Percentiles rank a stretch among this genome's conserved stretches.
These are phyloP conservation scores for Auanema sp. DNA, from an alignment of 2,888 invertebrate genomes.

Conservation along the genomic window DNA sequence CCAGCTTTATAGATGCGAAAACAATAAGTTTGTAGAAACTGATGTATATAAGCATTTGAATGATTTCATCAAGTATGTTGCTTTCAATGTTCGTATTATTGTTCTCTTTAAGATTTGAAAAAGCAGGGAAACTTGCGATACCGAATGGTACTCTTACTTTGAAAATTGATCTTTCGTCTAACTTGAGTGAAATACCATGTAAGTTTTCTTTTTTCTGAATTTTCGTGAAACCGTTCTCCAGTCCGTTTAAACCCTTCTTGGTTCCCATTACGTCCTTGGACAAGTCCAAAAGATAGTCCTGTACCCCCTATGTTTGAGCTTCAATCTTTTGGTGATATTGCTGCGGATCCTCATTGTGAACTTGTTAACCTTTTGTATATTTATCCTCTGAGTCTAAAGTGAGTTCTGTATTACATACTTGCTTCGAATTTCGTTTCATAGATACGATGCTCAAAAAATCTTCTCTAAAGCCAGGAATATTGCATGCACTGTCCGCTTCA, in stretches of 20 bases:
- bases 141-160: constrained; percentile 38
- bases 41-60: constrained; percentile 54
- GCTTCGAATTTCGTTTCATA: constrained; percentile 15
- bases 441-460: constrained; percentile 56
- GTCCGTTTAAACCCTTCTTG: constrained; percentile 83
- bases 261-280: constrained; percentile 72
- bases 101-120: constrained; percentile 41
- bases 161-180: constrained; percentile 26
- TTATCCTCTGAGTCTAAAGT: constrained; percentile 74
- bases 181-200: constrained; percentile 34
- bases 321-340: constrained; percentile 74
- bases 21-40: constrained; percentile 43
- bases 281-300: constrained; percentile 18
- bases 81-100: too few species aligned
- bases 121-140: constrained; percentile 33
- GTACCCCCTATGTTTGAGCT: constrained; percentile 77
- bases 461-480: constrained; percentile 81
- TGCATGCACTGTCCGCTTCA: constrained; percentile 83
- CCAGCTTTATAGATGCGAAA: constrained; percentile 55
- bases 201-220: constrained; percentile 13
- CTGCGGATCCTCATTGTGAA: constrained; percentile 78
- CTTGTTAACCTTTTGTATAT: constrained; percentile 88
- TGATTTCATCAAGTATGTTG: constrained; percentile 42
- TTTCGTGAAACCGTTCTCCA: too few species aligned
- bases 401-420: constrained; percentile 5